Base-by-base conservation (phyloP, 2,113 vertebrate species). In the Thamnaconus septentrionalis region DNA sequence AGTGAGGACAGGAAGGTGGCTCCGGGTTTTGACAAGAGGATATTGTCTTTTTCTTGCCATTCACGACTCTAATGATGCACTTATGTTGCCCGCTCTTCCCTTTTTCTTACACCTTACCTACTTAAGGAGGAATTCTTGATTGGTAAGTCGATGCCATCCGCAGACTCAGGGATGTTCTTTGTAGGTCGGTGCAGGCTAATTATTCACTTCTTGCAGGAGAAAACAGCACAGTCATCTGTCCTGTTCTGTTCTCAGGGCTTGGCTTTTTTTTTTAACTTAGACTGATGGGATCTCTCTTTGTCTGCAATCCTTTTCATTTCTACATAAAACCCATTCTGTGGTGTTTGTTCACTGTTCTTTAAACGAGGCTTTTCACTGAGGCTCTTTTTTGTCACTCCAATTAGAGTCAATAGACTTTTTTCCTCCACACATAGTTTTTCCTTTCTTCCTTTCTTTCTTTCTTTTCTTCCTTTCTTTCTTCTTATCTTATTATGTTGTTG, bases 21-120 rank as follows among this genome's bases (percentile, higher is more conserved):
- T 82, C 85, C 83, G 80, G 88, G 79, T 86, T 82, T 88, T 82
- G 91, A 93, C 94, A 94, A 87, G 94, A 92, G 93, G 93, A 91
- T 95, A 93, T 81, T 99, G 96, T 95, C 91, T 96, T 94, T 94
- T 95, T 96, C 94, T 95, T 99, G 96, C 93, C 85, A 96, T 96
- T 94, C 92, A 92, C 94, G 89, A 94, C 94, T 98, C 94, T 99
- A 95, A 97, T 92, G 93, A 97, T 98, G 96, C 96, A 96, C 96
- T 98, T 95, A 96, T 93, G 91, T 97, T 96, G 92, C 95, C 94
- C 95, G 94, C 94, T 98, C 95, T 98, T 96, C 95, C 95, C 95
- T 96, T 98, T 98, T 97, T 98, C 96, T 97, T 98, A 97, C 97
- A 99, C 96, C 95, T 96, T 98, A 96, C 97, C 94, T 98, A 96